Percentiles rank a stretch among this genome's conserved stretches.
phyloP scores from a whole-genome alignment of 2,888 invertebrate species.

The Chorisops tibialis region DNA sequence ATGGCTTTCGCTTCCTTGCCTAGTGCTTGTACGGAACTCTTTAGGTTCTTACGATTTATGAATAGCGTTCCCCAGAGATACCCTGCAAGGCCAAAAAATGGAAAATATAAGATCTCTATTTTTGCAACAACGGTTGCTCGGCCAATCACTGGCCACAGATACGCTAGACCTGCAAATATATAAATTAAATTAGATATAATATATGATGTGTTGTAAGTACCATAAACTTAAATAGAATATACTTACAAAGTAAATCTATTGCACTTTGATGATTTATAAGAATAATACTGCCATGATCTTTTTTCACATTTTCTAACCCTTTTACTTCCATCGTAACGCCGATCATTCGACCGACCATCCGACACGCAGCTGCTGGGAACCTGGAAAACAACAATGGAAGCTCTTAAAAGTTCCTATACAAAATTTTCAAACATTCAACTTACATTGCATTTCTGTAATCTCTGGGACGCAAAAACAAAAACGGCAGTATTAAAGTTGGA shows the following conservation, averaged over 20 bases:
- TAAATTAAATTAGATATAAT: too few species aligned
- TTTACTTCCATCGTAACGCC: slow-evolving; percentile 71
- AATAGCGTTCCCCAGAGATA: slow-evolving; percentile 89
- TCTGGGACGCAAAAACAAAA: slow-evolving; percentile 70
- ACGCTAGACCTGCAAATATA: slow-evolving; percentile 60
- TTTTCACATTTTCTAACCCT: slow-evolving; percentile 71
- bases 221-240: background rate
- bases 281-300: slow-evolving; percentile 72
- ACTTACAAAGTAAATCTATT: slow-evolving; percentile 76
- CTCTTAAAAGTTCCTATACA: background rate
- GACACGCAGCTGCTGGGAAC: slow-evolving; percentile 65
- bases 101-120: slow-evolving; percentile 74
- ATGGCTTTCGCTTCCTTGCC: slow-evolving; percentile 69
- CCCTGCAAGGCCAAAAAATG: slow-evolving; percentile 79
- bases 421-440: slow-evolving; percentile 52
- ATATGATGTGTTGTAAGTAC: too few species aligned
- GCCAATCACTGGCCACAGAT: slow-evolving; percentile 78
- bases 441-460: slow-evolving; percentile 77
- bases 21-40: slow-evolving; percentile 68
- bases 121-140: slow-evolving; percentile 81
- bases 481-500: slow-evolving; percentile 64
- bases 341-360: slow-evolving; percentile 54
- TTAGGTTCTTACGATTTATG: slow-evolving; percentile 72
- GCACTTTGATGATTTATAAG: slow-evolving; percentile 87
- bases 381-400: slow-evolving; percentile 50